Evolutionary conservation across 2,797 vertebrate genomes (phyloP).

Genomic region (Scyliorhinus canicula): DNA sequence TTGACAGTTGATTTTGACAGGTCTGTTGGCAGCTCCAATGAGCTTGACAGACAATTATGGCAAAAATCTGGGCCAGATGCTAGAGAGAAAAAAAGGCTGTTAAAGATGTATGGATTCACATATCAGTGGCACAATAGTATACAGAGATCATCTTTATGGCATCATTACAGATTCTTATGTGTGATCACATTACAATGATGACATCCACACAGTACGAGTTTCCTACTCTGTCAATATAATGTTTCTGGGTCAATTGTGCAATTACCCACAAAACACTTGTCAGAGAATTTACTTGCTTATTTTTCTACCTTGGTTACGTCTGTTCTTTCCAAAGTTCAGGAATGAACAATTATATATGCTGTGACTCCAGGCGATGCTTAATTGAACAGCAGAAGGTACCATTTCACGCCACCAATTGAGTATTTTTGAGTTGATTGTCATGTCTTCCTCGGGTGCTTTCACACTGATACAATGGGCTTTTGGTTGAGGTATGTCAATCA

Average conservation of each 20-base stretch:
- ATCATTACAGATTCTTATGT: not conserved
- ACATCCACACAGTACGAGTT: not conserved
- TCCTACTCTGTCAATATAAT: not conserved
- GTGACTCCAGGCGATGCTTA: not conserved
- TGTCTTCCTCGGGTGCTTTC: not conserved
- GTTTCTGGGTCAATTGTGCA: not conserved
- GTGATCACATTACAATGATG: not conserved
- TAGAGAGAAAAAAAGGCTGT: not conserved
- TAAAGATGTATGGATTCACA: not conserved
- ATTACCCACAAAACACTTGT: not conserved
- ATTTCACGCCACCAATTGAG: not conserved
- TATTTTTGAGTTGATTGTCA: not conserved
- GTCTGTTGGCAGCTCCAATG: too few relatives aligned
- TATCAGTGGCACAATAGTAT: not conserved
- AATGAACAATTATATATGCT: not conserved
- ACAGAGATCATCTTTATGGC: too few relatives aligned
- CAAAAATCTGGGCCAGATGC: not conserved
- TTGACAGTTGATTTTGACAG: too few relatives aligned
- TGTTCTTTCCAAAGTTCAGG: not conserved
- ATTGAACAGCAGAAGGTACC: not conserved
- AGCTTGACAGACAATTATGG: too few relatives aligned
- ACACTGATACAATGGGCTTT: not conserved
- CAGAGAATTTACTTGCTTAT: not conserved
- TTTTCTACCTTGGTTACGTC: not conserved
- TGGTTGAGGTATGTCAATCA: not conserved